Percentiles rank a stretch among this genome's conserved stretches.
Evolutionary conservation across 2,797 vertebrate genomes (phyloP).

Genomic region (Garrulus glandarius): DNA sequence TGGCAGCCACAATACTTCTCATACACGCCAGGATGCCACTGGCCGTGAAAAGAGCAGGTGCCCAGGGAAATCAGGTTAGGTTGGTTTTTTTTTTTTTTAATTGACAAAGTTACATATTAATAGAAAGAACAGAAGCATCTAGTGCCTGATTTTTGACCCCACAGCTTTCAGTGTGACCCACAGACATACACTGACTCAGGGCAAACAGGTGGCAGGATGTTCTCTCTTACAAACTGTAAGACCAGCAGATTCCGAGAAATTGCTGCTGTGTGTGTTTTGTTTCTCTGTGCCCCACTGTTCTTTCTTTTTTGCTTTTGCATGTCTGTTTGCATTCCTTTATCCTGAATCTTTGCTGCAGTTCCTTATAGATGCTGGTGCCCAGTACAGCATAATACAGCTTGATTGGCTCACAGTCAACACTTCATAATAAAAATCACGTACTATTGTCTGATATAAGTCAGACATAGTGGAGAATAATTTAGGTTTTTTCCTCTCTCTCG

Average conservation of each 20-base stretch:
- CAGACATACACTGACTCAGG: not conserved
- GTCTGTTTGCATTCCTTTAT: not conserved
- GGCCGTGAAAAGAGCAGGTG: not conserved
- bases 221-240: not conserved
- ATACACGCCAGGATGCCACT: no score
- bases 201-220: not conserved
- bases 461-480: not conserved
- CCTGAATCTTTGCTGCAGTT: not conserved
- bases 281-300: not conserved
- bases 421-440: not conserved
- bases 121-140: not conserved
- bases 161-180: not conserved
- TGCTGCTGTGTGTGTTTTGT: not conserved
- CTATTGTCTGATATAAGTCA: not conserved
- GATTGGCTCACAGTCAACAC: not conserved
- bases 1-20: not conserved
- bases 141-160: not conserved
- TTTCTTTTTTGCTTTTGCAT: not conserved
- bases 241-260: not conserved
- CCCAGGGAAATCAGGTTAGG: not conserved
- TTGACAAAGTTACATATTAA: not conserved
- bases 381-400: not conserved
- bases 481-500: not conserved
- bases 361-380: not conserved
- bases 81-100: not conserved